Percentiles rank a stretch among this genome's conserved stretches.
Conservation (phyloP, 2,797 vertebrate genomes). For the Avahi laniger region DNA sequence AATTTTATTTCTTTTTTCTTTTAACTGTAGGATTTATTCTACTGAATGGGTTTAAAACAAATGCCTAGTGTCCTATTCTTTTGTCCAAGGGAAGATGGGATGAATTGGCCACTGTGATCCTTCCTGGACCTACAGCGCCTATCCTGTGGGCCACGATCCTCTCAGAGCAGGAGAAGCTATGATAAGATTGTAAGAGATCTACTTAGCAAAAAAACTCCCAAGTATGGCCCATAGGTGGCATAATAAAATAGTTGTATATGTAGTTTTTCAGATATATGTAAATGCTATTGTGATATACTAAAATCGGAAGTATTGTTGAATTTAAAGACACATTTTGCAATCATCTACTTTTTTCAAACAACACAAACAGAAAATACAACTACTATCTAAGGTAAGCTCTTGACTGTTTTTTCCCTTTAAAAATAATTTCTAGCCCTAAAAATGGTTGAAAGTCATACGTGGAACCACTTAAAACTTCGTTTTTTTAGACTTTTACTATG, state of each 20-base stretch:
- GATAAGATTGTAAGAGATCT: background rate
- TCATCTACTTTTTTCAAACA: background rate
- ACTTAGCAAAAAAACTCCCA: background rate
- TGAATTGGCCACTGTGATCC: background rate
- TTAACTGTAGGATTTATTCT: background rate
- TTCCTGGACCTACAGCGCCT: background rate
- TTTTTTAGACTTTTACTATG: background rate
- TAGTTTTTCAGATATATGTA: background rate
- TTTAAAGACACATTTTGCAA: background rate
- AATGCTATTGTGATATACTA: background rate
- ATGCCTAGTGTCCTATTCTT: background rate
- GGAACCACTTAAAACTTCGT: background rate
- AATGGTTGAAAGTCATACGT: background rate
- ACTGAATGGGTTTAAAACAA: background rate
- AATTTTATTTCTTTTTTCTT: background rate
- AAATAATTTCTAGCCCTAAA: background rate
- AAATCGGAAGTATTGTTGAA: background rate
- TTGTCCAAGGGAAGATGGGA: background rate
- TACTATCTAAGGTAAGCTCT: background rate
- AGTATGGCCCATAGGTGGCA: background rate
- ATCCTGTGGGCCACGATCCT: background rate
- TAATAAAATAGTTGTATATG: background rate
- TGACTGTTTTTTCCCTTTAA: background rate
- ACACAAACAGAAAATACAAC: background rate
- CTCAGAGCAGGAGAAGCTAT: background rate